Conservation (phyloP, 2,888 invertebrate species). For the Amiota communis region DNA sequence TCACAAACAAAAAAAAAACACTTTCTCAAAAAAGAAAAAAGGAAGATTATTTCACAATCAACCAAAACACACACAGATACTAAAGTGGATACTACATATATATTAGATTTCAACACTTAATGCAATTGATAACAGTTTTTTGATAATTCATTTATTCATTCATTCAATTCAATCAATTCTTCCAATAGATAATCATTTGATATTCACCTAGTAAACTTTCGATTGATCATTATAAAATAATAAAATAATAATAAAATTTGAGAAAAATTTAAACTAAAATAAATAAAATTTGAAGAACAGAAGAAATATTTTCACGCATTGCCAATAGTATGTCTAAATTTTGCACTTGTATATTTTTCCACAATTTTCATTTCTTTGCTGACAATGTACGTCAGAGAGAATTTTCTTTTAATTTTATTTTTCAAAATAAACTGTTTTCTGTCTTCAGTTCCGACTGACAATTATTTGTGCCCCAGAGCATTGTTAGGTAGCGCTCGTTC, state of each 20-base stretch:
- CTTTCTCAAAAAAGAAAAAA: not conserved
- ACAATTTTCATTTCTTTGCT: not conserved
- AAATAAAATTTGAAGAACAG: not conserved
- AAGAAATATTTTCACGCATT: conserved; percentile 15
- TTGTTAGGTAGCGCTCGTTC: too few relatives aligned
- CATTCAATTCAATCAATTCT: too few relatives aligned
- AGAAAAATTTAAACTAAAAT: not conserved
- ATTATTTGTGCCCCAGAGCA: too few relatives aligned
- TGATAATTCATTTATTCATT: too few relatives aligned
- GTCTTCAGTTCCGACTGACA: too few relatives aligned
- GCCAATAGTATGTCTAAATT: not conserved
- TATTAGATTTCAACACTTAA: not conserved
- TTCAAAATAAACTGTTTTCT: too few relatives aligned
- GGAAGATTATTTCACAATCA: conserved; percentile 2
- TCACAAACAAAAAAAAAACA: conserved; percentile 25
- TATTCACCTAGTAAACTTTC: too few relatives aligned
- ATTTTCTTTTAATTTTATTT: too few relatives aligned
- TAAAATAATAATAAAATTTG: not conserved
- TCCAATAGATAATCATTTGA: too few relatives aligned
- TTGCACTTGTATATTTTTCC: too few relatives aligned
- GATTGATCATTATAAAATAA: too few relatives aligned
- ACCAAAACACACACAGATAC: not conserved
- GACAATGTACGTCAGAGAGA: conserved; percentile 21
- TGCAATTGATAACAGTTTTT: too few relatives aligned
- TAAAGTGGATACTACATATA: not conserved